Evolutionary conservation across 2,113 vertebrate species (phyloP).

Genomic region (Sialia sialis): DNA sequence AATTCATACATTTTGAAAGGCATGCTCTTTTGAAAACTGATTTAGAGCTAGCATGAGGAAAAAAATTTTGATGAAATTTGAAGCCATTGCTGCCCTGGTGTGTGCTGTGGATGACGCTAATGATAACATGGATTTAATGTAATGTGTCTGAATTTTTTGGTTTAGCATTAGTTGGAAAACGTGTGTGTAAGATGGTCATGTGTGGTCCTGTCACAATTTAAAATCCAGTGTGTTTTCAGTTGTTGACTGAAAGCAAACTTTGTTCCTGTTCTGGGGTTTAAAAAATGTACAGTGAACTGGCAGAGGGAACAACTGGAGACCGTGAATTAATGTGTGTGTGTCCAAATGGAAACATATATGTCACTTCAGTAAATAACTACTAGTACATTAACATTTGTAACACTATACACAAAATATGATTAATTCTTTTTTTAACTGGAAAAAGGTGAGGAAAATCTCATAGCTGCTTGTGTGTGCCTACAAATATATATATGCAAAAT

Average conservation of each 20-base stretch:
- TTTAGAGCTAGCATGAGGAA: background rate
- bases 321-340: background rate
- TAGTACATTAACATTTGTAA: background rate
- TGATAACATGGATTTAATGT: background rate
- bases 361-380: background rate
- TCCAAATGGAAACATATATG: background rate
- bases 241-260: background rate
- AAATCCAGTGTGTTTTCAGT: background rate
- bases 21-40: background rate
- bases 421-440: background rate
- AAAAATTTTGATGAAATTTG: background rate
- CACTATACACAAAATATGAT: background rate
- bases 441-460: background rate
- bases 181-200: background rate
- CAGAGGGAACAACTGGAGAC: background rate
- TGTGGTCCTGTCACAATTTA: background rate
- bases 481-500: background rate
- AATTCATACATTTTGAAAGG: background rate
- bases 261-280: background rate
- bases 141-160: background rate
- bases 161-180: background rate
- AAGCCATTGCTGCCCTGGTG: background rate
- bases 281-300: background rate
- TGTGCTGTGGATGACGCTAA: background rate
- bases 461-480: background rate